Evolutionary conservation across 2,888 invertebrate species (phyloP).

Genomic region (Stenodera caucasica): DNA sequence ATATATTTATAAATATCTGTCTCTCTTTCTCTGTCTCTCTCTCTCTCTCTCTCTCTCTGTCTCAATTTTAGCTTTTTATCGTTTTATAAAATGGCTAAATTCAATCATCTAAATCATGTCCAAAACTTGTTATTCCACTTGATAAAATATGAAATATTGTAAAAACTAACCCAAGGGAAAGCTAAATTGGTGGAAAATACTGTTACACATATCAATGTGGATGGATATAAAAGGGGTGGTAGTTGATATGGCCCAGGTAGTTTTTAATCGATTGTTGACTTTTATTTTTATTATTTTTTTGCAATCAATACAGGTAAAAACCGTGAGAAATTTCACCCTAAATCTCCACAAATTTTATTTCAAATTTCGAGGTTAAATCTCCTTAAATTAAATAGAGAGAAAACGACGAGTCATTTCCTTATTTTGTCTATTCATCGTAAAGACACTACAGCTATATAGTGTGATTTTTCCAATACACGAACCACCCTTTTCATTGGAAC

Average conservation of each 20-base stretch:
- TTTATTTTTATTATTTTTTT: too few relatives aligned
- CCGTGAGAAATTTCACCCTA: conserved; percentile 19
- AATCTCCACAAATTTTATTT: too few relatives aligned
- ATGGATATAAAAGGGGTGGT: too few relatives aligned
- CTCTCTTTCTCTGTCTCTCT: too few relatives aligned
- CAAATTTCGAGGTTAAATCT: too few relatives aligned
- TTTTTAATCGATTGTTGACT: conserved; percentile 16
- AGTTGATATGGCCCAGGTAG: conserved; percentile 21
- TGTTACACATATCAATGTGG: conserved; percentile 43
- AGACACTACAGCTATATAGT: conserved; percentile 32
- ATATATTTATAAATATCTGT: not conserved
- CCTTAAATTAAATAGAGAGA: not conserved
- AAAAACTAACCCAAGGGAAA: conserved; percentile 40
- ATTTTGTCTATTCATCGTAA: conserved; percentile 31
- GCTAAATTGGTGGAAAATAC: conserved; percentile 51
- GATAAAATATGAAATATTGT: conserved; percentile 44
- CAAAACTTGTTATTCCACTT: conserved; percentile 49
- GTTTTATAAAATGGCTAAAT: conserved; percentile 29
- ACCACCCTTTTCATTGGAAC: conserved; percentile 52
- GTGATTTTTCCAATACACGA: conserved; percentile 51
- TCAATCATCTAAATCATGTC: conserved; percentile 37
- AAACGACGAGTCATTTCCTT: conserved; percentile 18
- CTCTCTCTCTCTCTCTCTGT: too few relatives aligned
- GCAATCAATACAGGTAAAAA: conserved; percentile 22
- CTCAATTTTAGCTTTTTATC: conserved; percentile 10